Evolutionary conservation across 2,113 vertebrate species (phyloP).

Genomic region (Tiliqua scincoides): DNA sequence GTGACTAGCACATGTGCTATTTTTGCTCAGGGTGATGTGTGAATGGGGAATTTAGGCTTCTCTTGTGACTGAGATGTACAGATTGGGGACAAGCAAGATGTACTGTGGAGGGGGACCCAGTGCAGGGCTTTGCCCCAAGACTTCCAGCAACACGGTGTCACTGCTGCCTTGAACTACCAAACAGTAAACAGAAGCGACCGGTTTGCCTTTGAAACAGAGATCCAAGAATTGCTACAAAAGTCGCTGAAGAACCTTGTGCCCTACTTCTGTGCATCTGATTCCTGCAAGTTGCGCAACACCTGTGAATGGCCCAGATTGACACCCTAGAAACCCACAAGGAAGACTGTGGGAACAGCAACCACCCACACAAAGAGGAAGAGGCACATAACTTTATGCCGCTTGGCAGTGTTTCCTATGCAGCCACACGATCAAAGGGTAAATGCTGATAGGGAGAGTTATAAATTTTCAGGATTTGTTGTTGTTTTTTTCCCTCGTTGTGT

Average conservation of each 20-base stretch:
- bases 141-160: no score
- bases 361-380: neutral
- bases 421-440: neutral
- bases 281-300: neutral
- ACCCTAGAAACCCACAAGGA: neutral
- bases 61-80: neutral
- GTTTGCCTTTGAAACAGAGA: neutral
- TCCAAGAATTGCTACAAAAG: neutral
- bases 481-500: neutral
- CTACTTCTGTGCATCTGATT: neutral
- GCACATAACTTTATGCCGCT: neutral
- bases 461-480: neutral
- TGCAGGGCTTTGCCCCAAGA: no score
- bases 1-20: neutral
- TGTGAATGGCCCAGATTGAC: neutral
- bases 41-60: neutral
- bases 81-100: no score
- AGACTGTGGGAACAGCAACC: neutral
- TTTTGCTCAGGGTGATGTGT: neutral
- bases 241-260: neutral
- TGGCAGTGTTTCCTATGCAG: neutral
- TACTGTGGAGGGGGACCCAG: no score
- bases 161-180: neutral
- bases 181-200: neutral
- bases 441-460: neutral